Evolutionary conservation across 1,140 invertebrate species (phyloP).

Genomic region (Pseudomyrmex dendroicus): DNA sequence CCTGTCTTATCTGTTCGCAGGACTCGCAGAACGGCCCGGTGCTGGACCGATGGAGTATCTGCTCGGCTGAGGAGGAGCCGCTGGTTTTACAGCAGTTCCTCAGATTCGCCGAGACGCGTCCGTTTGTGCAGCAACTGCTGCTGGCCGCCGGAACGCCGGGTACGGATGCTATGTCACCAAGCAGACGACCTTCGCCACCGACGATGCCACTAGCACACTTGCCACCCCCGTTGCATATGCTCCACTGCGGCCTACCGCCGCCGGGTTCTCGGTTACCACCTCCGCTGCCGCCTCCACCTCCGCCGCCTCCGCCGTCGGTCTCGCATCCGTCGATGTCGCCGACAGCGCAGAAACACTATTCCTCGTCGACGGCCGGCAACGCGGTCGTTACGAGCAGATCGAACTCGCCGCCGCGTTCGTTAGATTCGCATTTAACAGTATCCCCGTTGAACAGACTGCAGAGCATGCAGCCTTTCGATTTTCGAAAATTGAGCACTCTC

Average conservation of each 20-base stretch:
- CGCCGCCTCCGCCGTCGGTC: conserved; percentile 77
- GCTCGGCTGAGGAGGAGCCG: conserved; percentile 93
- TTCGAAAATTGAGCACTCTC: conserved; percentile 90
- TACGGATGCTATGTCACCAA: conserved; percentile 88
- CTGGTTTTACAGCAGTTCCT: conserved; percentile 95
- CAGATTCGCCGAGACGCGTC: conserved; percentile 92
- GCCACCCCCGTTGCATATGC: conserved; percentile 85
- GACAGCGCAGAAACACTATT: conserved; percentile 82
- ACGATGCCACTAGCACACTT: conserved; percentile 86
- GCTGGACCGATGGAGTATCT: conserved; percentile 93
- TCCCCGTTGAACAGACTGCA: conserved; percentile 95
- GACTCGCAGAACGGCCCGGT: conserved; percentile 90
- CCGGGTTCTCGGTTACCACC: conserved; percentile 83
- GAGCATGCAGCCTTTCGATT: conserved; percentile 98
- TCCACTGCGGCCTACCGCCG: conserved; percentile 85
- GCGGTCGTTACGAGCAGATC: conserved; percentile 73
- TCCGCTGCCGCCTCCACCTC: conserved; percentile 82
- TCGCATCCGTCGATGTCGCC: conserved; percentile 84
- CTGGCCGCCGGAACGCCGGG: conserved; percentile 87
- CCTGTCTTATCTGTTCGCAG: conserved; percentile 81
- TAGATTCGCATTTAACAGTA: conserved; percentile 84
- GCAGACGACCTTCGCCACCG: conserved; percentile 88
- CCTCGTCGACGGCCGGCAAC: conserved; percentile 64
- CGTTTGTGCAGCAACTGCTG: conserved; percentile 92
- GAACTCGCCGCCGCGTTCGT: conserved; percentile 80